Evolutionary conservation across 2,888 invertebrate genomes (phyloP).

Genomic region (Ecliptopera silaceata): DNA sequence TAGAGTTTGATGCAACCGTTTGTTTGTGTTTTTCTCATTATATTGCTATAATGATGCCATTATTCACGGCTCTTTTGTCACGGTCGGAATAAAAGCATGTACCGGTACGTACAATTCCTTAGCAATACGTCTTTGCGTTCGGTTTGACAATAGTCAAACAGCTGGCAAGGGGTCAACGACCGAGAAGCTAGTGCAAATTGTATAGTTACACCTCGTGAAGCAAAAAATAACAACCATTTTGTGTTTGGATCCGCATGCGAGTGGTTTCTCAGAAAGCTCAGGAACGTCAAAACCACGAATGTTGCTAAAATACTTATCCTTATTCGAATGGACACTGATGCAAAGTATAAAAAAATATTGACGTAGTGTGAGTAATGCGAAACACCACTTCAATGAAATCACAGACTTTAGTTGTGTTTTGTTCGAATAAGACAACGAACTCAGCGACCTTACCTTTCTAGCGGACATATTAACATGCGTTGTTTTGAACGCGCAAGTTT

Average conservation of each 20-base stretch:
- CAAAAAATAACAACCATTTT: conserved; percentile 70
- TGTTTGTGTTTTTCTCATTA: conserved; percentile 60
- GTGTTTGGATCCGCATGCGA: conserved; percentile 57
- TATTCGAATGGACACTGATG: conserved; percentile 36
- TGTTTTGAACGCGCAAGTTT: conserved; percentile 50
- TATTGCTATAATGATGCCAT: conserved; percentile 73
- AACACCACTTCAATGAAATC: conserved; percentile 20
- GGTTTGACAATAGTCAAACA: conserved; percentile 74
- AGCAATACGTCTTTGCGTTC: conserved; percentile 68
- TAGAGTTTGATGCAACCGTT: conserved; percentile 32
- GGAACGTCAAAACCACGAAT: conserved; percentile 57
- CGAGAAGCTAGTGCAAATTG: conserved; percentile 74
- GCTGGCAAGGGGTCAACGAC: conserved; percentile 78
- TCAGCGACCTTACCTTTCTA: conserved; percentile 36
- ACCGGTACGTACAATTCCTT: conserved; percentile 71
- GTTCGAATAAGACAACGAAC: conserved; percentile 35
- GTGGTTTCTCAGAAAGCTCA: conserved; percentile 57
- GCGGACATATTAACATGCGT: conserved; percentile 45
- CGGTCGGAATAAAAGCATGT: conserved; percentile 67
- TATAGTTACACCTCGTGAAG: conserved; percentile 71
- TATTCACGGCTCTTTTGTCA: conserved; percentile 77
- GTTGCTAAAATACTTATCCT: conserved; percentile 52
- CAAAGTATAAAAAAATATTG: not conserved
- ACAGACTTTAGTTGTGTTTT: conserved; percentile 26
- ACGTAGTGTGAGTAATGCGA: conserved; percentile 22